Evolutionary conservation across 2,888 invertebrate genomes (phyloP).

Genomic region (Parnassius smintheus): DNA sequence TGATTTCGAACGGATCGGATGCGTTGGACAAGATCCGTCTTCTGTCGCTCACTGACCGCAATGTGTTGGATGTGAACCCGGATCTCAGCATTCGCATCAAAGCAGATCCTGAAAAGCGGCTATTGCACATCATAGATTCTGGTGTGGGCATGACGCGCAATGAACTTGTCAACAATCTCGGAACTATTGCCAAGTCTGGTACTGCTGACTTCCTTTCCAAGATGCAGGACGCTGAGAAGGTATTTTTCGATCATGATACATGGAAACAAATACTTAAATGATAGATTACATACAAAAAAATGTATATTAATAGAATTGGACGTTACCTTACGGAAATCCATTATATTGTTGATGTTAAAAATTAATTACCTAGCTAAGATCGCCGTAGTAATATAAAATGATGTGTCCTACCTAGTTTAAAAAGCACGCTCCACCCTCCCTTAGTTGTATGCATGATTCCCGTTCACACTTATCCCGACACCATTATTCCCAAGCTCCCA

Average conservation of each 20-base stretch:
- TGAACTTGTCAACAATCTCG: conserved; percentile 97
- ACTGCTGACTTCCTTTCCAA: conserved; percentile 97
- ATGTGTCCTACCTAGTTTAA: too few relatives aligned
- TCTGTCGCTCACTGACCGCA: conserved; percentile 92
- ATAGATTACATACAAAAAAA: too few relatives aligned
- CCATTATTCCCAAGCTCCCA: too few relatives aligned
- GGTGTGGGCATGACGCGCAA: conserved; percentile 98
- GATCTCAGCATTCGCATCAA: conserved; percentile 95
- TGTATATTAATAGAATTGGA: too few relatives aligned
- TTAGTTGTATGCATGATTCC: too few relatives aligned
- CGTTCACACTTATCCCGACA: too few relatives aligned
- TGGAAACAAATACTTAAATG: too few relatives aligned
- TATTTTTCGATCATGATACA: conserved; percentile 19
- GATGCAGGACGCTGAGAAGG: conserved; percentile 86
- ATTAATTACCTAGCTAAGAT: too few relatives aligned
- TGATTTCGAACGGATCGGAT: conserved; percentile 99
- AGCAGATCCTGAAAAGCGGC: conserved; percentile 94
- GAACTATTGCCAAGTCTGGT: conserved; percentile 98
- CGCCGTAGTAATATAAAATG: too few relatives aligned
- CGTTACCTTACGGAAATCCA: too few relatives aligned
- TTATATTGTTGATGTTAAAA: too few relatives aligned
- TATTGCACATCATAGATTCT: conserved; percentile 96
- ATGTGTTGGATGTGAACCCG: conserved; percentile 87
- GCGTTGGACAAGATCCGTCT: conserved; percentile 98
- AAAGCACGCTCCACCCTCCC: too few relatives aligned